Evolutionary conservation across 1,140 invertebrate genomes (phyloP).

Genomic region (Rhagoletis zephyria): DNA sequence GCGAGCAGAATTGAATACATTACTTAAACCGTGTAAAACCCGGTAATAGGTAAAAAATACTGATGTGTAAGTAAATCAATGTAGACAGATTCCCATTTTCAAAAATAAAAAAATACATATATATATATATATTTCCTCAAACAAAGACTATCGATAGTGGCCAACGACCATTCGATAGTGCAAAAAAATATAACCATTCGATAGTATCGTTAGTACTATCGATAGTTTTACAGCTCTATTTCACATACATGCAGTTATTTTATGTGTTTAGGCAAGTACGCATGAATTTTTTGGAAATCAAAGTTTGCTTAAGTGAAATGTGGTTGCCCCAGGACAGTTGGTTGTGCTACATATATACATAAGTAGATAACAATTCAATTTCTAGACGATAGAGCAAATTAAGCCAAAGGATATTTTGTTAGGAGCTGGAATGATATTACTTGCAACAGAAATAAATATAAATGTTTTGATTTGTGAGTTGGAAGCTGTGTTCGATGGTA

Average conservation of each 20-base stretch:
- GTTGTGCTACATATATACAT: neutral
- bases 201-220: too few relatives aligned
- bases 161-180: too few relatives aligned
- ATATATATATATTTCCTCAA: too few relatives aligned
- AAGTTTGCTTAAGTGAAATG: neutral
- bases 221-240: too few relatives aligned
- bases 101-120: too few relatives aligned
- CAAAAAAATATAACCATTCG: too few relatives aligned
- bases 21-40: too few relatives aligned
- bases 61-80: too few relatives aligned
- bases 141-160: too few relatives aligned
- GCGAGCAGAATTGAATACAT: too few relatives aligned
- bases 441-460: neutral
- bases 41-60: too few relatives aligned
- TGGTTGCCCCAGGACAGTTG: constrained; percentile 5
- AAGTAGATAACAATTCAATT: neutral
- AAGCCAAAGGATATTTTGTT: constrained; percentile 21
- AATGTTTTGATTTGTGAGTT: constrained; percentile 28
- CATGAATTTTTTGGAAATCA: neutral
- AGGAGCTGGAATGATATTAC: constrained; percentile 1
- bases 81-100: too few relatives aligned
- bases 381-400: constrained; percentile 8
- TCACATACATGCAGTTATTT: neutral
- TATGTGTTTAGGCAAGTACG: neutral
- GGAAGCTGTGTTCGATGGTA: neutral